Evolutionary conservation across 2,113 vertebrate species (phyloP).

Genomic region (Centrocercus urophasianus): DNA sequence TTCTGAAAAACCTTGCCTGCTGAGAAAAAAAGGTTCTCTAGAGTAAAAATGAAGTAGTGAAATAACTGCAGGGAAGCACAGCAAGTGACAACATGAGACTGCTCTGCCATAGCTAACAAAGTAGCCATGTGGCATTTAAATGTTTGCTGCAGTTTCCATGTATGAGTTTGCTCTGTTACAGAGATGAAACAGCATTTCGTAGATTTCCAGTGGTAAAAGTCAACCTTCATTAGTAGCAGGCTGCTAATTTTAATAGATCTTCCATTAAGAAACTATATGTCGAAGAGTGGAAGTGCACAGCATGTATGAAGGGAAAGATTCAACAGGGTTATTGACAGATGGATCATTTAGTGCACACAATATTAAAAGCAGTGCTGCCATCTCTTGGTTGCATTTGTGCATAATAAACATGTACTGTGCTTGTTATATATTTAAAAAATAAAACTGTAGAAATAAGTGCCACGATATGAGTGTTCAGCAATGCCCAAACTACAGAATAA

Average conservation of each 20-base stretch:
- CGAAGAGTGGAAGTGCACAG: background rate
- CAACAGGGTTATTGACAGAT: background rate
- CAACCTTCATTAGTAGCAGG: background rate
- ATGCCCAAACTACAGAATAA: background rate
- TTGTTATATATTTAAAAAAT: background rate
- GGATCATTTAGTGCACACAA: background rate
- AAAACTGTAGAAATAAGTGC: background rate
- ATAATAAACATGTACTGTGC: background rate
- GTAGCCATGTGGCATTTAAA: background rate
- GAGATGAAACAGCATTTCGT: slow-evolving; percentile 12
- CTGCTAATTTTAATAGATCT: background rate
- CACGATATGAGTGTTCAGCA: background rate
- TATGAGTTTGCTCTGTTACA: background rate
- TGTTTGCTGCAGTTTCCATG: background rate
- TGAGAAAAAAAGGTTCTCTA: background rate
- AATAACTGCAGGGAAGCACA: background rate
- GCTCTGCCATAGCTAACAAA: background rate
- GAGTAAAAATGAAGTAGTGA: background rate
- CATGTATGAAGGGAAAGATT: background rate
- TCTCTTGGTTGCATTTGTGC: slow-evolving; percentile 52
- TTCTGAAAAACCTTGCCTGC: background rate
- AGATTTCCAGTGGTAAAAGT: background rate
- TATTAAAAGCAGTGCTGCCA: slow-evolving; percentile 76
- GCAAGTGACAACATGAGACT: background rate
- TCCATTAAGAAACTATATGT: background rate